A percentile compares a stretch with the other conserved stretches of the same genome.
Evolutionary conservation across 1,140 invertebrate genomes (phyloP).

Genomic region (Diorhabda sublineata): DNA sequence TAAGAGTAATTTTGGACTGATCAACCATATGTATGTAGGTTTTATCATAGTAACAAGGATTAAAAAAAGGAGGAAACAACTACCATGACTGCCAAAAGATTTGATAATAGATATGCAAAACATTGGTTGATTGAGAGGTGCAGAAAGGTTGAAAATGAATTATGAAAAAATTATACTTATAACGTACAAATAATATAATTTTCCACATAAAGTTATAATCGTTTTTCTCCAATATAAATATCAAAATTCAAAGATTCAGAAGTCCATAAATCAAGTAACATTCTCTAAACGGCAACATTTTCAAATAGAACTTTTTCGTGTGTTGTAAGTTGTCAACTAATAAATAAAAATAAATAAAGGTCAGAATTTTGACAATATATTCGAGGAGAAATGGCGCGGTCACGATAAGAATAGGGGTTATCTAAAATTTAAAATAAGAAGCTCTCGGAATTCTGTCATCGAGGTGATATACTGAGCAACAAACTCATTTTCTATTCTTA

Average conservation of each 20-base stretch:
- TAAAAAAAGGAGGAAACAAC: too few relatives aligned
- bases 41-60: too few relatives aligned
- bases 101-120: too few relatives aligned
- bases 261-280: neutral
- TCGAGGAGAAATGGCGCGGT: neutral
- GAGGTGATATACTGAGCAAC: constrained; percentile 1
- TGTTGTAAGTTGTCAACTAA: neutral
- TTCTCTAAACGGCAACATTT: neutral
- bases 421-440: neutral
- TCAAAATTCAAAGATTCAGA: neutral
- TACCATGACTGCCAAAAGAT: too few relatives aligned
- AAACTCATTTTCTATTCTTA: constrained; percentile 8
- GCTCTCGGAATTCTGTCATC: neutral
- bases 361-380: neutral
- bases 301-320: neutral
- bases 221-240: too few relatives aligned
- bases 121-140: too few relatives aligned
- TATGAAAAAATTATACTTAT: too few relatives aligned
- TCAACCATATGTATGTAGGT: too few relatives aligned
- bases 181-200: too few relatives aligned
- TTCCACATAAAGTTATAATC: too few relatives aligned
- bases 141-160: too few relatives aligned
- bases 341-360: constrained; percentile 3
- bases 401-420: constrained; percentile 2
- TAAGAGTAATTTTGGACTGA: too few relatives aligned